These are phyloP conservation scores for Agrochola macilenta DNA, from an alignment of 2,888 invertebrate genomes.

Conservation along the genomic window DNA sequence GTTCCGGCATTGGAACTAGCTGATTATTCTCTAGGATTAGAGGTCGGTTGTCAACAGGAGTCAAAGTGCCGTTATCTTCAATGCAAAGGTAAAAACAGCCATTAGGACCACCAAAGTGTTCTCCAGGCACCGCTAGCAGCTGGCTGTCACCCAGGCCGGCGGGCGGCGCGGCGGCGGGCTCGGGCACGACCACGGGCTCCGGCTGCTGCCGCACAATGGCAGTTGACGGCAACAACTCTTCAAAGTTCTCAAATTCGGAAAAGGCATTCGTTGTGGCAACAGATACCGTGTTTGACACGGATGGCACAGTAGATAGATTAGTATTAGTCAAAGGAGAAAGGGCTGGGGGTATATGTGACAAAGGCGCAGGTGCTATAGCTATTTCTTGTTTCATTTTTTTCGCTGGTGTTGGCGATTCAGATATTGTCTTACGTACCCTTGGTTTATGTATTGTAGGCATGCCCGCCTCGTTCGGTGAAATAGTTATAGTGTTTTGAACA, in stretches of 20 bases:
- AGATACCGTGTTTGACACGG: slow-evolving; percentile 73
- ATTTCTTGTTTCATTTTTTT: slow-evolving; percentile 83
- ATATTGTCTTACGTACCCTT: slow-evolving; percentile 77
- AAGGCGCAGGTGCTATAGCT: slow-evolving; percentile 75
- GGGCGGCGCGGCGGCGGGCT: slow-evolving; percentile 67
- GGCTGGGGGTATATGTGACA: slow-evolving; percentile 69
- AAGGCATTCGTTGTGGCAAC: slow-evolving; percentile 73
- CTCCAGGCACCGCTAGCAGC: slow-evolving; percentile 93
- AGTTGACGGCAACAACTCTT: slow-evolving; percentile 87
- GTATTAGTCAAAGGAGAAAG: slow-evolving; percentile 74
- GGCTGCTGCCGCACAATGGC: slow-evolving; percentile 82
- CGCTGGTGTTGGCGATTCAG: slow-evolving; percentile 75
- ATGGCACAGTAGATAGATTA: slow-evolving; percentile 68
- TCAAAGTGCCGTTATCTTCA: slow-evolving; percentile 93
- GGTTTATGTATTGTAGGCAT: slow-evolving; percentile 75
- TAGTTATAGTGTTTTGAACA: slow-evolving; percentile 80
- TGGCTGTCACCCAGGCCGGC: slow-evolving; percentile 90
- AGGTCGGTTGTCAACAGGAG: slow-evolving; percentile 93
- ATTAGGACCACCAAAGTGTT: slow-evolving; percentile 93
- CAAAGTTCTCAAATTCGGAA: slow-evolving; percentile 84
- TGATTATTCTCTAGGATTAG: slow-evolving; percentile 89
- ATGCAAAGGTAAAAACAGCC: slow-evolving; percentile 94
- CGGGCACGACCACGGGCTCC: slow-evolving; percentile 69
- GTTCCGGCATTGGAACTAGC: slow-evolving; percentile 85
- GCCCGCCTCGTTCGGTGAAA: slow-evolving; percentile 74